Base-by-base conservation (phyloP, 2,888 invertebrate genomes). In the Diaperis boleti region DNA sequence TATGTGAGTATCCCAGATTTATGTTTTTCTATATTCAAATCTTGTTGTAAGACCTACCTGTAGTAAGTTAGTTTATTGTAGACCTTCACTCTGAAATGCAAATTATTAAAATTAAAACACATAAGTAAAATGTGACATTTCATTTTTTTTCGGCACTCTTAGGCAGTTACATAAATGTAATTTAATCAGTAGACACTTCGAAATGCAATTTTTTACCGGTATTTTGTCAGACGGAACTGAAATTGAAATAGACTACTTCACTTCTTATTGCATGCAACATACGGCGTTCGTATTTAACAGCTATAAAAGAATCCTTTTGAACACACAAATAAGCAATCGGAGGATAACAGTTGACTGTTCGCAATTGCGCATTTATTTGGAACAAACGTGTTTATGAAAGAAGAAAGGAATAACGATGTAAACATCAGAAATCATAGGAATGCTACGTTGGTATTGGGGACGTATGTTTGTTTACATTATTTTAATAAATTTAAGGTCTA, bases 1-100 rank as follows among this genome's bases (percentile, higher is more conserved):
- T 64, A 63, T 67, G 69, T 69, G 69, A 67, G 69, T 67, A 69
- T 61, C 42, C 22, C 56, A 42, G 54, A 60, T 57, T 57, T 41
- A 13, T 44, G 10, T 10, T 44, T 31, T 17, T 11, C 13, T 29
- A 14, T 18, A 35, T 56, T 44, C 45, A 17, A 31, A n/a, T 44
- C 44, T 33, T 20, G 22, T 18, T 4, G 8, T 47, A 10, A 44
- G n/a, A n/a, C n/a, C n/a, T n/a, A n/a, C n/a, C n/a, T n/a, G n/a
- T n/a, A n/a, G n/a, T n/a, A n/a, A n/a, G n/a, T n/a, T n/a, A n/a
- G n/a, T n/a, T n/a, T n/a, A n/a, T n/a, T n/a, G n/a, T n/a, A n/a
- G n/a, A n/a, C n/a, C n/a, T n/a, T n/a, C n/a, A n/a, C n/a, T n/a
- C n/a, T n/a, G n/a, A n/a, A n/a, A n/a, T n/a, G n/a, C n/a, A n/a